phyloP scores from a whole-genome alignment of 1,140 invertebrate species.

The Zaprionus inermis region DNA sequence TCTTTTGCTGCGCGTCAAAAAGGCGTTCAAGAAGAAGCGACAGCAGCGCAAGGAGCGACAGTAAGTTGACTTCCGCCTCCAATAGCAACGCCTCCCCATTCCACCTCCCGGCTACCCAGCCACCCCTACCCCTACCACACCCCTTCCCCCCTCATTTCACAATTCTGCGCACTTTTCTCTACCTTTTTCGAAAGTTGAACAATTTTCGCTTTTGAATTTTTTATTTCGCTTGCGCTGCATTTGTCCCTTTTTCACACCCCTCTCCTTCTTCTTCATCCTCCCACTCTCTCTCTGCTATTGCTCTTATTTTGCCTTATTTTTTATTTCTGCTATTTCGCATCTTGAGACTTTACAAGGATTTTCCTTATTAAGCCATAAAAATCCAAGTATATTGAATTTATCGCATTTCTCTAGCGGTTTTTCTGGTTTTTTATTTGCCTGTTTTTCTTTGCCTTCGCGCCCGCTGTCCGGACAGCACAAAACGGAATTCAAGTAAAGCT shows the following conservation, averaged over 20 bases:
- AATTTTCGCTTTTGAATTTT: conserved; percentile 7
- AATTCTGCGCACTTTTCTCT: background rate
- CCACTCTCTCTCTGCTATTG: background rate
- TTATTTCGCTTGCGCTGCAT: conserved; percentile 6
- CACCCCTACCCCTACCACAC: conserved; percentile 30
- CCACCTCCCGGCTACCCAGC: background rate
- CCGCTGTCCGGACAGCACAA: background rate
- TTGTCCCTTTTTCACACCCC: background rate
- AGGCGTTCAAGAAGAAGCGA: conserved; percentile 95
- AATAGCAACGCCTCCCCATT: no score
- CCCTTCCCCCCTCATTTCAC: background rate
- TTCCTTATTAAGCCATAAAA: conserved; percentile 44
- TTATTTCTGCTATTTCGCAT: background rate
- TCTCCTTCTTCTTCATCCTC: background rate
- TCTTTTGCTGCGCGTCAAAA: conserved; percentile 92
- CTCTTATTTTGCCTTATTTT: background rate
- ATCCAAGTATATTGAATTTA: conserved; percentile 46
- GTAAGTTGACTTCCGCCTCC: conserved; percentile 85
- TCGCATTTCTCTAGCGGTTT: conserved; percentile 17
- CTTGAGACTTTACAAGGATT: conserved; percentile 35
- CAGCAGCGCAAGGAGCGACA: conserved; percentile 93
- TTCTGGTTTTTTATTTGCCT: conserved; percentile 10
- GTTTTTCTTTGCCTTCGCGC: background rate
- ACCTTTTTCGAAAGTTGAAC: background rate
- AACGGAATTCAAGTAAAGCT: background rate